phyloP scores from a whole-genome alignment of 2,888 invertebrate species.

The Drepana falcataria region DNA sequence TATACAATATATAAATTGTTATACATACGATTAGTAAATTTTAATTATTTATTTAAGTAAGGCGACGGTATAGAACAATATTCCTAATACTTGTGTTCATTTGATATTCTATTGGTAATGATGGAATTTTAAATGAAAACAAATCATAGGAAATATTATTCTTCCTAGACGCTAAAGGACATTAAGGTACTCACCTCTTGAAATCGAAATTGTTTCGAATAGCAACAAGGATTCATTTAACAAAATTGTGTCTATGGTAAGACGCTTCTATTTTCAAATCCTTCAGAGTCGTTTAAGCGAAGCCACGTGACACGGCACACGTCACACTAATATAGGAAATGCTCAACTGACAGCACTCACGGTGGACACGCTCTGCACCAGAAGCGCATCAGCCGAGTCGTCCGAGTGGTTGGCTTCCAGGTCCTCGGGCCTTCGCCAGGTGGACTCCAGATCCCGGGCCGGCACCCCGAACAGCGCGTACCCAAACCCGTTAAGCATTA shows the following conservation, averaged over 20 bases:
- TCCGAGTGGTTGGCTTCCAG: constrained; percentile 66
- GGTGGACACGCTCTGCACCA: constrained; percentile 80
- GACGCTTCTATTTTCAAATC: background rate
- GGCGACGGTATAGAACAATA: too few relatives aligned
- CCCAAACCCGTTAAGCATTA: constrained; percentile 90
- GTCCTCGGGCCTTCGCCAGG: constrained; percentile 82
- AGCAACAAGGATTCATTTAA: background rate
- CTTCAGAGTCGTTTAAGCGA: constrained; percentile 1
- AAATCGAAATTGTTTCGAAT: background rate
- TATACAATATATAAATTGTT: too few relatives aligned
- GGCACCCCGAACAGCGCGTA: constrained; percentile 88
- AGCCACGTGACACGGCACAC: constrained; percentile 4
- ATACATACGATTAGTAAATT: too few relatives aligned
- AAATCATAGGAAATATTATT: background rate
- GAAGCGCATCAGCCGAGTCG: constrained; percentile 72
- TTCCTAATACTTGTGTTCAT: background rate
- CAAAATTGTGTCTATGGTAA: background rate
- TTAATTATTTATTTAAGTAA: too few relatives aligned
- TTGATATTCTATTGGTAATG: too few relatives aligned
- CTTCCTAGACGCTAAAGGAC: background rate
- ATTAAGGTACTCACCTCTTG: background rate
- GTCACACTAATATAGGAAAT: constrained; percentile 27
- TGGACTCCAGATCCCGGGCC: constrained; percentile 83
- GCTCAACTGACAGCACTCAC: constrained; percentile 77
- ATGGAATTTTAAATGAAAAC: background rate